phyloP scores from a whole-genome alignment of 2,113 vertebrate species.

The Erythrocercus mccallii region DNA sequence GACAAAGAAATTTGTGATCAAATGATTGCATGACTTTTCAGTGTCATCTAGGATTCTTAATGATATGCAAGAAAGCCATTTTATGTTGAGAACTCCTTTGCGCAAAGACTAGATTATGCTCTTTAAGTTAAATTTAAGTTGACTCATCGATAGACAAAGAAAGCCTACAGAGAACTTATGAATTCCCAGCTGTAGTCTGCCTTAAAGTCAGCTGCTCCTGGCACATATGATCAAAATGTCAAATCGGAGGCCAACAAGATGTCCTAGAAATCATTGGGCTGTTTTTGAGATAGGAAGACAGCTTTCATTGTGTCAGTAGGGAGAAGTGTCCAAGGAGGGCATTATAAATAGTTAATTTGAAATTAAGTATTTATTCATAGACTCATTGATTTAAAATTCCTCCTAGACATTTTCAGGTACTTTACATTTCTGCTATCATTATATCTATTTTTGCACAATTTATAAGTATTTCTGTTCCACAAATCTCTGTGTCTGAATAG shows the following conservation, averaged over 20 bases:
- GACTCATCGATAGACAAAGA: not conserved
- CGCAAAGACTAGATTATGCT: not conserved
- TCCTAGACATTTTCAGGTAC: not conserved
- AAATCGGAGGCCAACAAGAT: not conserved
- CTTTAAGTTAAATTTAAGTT: not conserved
- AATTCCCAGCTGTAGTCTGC: not conserved
- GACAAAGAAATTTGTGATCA: not conserved
- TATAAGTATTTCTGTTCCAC: not conserved
- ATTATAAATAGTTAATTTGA: not conserved
- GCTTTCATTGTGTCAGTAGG: not conserved
- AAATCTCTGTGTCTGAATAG: not conserved
- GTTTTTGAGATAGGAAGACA: not conserved
- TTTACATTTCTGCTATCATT: fast-evolving
- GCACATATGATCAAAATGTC: not conserved
- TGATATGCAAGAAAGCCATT: not conserved
- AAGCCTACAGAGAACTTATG: not conserved
- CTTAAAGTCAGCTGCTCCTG: not conserved
- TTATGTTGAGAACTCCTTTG: not conserved
- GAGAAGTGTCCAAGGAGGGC: not conserved
- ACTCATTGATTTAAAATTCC: not conserved
- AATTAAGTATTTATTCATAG: not conserved
- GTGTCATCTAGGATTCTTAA: not conserved
- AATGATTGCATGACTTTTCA: not conserved
- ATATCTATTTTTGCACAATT: not conserved
- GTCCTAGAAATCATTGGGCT: not conserved